Conservation (phyloP, 1,140 invertebrate genomes). For the Leptopilina clavipes region DNA sequence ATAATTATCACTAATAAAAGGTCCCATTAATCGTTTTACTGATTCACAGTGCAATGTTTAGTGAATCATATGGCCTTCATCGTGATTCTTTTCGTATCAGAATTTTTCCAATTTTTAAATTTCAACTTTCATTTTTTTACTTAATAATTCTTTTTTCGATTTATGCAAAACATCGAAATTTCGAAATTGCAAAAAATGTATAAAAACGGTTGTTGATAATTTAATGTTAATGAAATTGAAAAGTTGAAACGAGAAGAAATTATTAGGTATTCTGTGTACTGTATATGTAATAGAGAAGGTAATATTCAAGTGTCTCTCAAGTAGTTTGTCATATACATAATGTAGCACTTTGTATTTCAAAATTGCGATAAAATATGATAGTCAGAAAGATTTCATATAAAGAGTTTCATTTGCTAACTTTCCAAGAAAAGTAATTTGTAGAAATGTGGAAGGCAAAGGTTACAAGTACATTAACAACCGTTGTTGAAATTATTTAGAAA, state of each 20-base stretch:
- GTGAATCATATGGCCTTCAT: slow-evolving; percentile 17
- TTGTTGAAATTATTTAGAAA: not conserved
- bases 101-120: not conserved
- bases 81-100: not conserved
- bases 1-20: slow-evolving; percentile 68
- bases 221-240: no score
- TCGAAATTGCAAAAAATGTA: no score
- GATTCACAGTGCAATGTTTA: slow-evolving; percentile 13
- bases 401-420: slow-evolving; percentile 13
- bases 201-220: no score
- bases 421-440: slow-evolving; percentile 33
- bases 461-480: not conserved
- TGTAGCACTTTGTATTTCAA: slow-evolving; percentile 19
- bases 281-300: not conserved
- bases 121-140: not conserved
- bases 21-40: slow-evolving; percentile 10
- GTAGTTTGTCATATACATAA: not conserved
- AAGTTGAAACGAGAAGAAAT: no score
- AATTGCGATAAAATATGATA: slow-evolving; percentile 12
- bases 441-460: slow-evolving; percentile 25
- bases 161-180: no score
- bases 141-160: no score
- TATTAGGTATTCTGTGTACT: no score
- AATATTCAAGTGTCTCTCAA: not conserved
- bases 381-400: not conserved